These are phyloP conservation scores for Zaprionus capensis DNA, from an alignment of 1,140 invertebrate genomes.

Conservation along the genomic window DNA sequence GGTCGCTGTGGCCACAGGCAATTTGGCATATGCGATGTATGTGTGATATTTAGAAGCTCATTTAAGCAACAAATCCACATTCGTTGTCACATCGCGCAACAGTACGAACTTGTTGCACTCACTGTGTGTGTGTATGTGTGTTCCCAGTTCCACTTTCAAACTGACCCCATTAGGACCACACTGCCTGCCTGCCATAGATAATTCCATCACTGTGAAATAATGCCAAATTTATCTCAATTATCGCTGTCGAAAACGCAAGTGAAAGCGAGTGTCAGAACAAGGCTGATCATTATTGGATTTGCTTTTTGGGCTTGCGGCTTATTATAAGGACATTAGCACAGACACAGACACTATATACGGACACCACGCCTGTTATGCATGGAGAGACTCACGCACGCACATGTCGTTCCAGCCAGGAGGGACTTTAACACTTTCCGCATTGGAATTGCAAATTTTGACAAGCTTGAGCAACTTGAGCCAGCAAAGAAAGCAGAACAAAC, in stretches of 20 bases:
- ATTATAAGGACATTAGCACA: conserved; percentile 37
- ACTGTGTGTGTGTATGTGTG: not conserved
- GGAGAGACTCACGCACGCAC: conserved; percentile 14
- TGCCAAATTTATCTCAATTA: conserved; percentile 9
- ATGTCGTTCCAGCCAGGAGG: conserved; percentile 20
- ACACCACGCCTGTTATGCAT: not conserved
- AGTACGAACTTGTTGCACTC: conserved; percentile 42
- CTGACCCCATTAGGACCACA: not conserved
- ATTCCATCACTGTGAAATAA: not conserved
- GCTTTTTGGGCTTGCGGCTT: conserved; percentile 10
- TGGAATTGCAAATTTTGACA: conserved; percentile 69
- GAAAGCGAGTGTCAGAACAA: not conserved
- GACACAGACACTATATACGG: not conserved
- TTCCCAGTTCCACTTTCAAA: not conserved
- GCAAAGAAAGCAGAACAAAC: conserved; percentile 41
- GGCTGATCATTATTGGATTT: conserved; percentile 33
- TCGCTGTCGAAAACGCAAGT: not conserved
- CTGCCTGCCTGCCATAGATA: not conserved
- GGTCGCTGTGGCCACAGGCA: conserved; percentile 48
- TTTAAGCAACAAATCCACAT: conserved; percentile 34
- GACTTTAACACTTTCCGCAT: conserved; percentile 74
- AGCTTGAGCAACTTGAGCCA: conserved; percentile 32
- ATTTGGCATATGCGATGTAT: conserved; percentile 33
- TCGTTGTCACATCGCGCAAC: conserved; percentile 6
- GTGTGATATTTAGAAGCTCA: conserved; percentile 35